Evolutionary conservation across 2,797 vertebrate species (phyloP).

Genomic region (Lindbergichthys nudifrons): DNA sequence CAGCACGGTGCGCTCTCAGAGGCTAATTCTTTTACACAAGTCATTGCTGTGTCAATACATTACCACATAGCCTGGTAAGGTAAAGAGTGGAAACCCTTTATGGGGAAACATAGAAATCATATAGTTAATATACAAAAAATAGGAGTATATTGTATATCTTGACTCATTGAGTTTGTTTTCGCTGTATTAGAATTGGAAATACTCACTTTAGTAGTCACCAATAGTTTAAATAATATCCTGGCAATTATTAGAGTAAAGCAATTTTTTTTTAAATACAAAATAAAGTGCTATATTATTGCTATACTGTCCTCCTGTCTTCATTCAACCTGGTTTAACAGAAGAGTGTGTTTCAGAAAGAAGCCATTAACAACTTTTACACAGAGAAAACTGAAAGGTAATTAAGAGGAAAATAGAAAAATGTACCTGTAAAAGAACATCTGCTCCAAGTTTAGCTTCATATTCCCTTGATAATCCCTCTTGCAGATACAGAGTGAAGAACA

Average conservation of each 20-base stretch:
- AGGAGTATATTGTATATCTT: not conserved
- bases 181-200: constrained; percentile 1
- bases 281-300: not conserved
- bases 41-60: constrained; percentile 80
- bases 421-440: constrained; percentile 71
- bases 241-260: too few species aligned
- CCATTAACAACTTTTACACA: not conserved
- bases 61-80: constrained; percentile 74
- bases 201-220: not conserved
- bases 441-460: constrained; percentile 57
- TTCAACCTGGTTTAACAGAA: not conserved
- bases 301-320: not conserved
- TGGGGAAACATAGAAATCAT: not conserved
- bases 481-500: constrained; percentile 63
- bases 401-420: not conserved
- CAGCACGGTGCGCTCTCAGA: constrained; percentile 60
- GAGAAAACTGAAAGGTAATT: not conserved
- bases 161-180: not conserved
- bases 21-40: constrained; percentile 75
- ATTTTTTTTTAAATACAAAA: not conserved
- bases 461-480: constrained; percentile 65
- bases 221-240: not conserved
- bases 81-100: constrained; percentile 48
- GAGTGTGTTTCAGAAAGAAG: not conserved
- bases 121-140: not conserved